A percentile compares a stretch with the other conserved stretches of the same genome.
phyloP scores from a whole-genome alignment of 2,888 invertebrate genomes.

The Cremastobaeus sp. region DNA sequence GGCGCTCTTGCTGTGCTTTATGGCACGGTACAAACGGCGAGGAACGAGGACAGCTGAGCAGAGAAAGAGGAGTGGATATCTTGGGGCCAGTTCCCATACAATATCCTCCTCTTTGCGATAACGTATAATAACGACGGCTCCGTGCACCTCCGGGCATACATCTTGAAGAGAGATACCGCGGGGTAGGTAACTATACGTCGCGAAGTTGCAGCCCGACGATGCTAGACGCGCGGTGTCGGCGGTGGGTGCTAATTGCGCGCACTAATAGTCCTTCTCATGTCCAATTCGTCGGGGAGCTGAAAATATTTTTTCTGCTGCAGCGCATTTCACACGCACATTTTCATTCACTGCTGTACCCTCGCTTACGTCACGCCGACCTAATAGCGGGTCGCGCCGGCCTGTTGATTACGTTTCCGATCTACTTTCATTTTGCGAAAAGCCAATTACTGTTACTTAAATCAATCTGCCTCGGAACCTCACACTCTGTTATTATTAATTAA shows the following conservation, averaged over 20 bases:
- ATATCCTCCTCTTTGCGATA: conserved; percentile 75
- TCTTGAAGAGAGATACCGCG: conserved; percentile 68
- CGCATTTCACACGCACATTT: too few relatives aligned
- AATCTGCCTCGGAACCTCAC: too few relatives aligned
- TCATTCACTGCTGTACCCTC: too few relatives aligned
- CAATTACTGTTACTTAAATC: too few relatives aligned
- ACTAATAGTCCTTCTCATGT: too few relatives aligned
- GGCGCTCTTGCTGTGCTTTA: conserved; percentile 68
- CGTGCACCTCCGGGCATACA: conserved; percentile 73
- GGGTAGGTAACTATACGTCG: conserved; percentile 60
- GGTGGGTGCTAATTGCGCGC: conserved; percentile 44
- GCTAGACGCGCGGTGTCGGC: conserved; percentile 58
- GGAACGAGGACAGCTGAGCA: conserved; percentile 43
- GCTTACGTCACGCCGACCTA: too few relatives aligned
- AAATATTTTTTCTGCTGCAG: too few relatives aligned
- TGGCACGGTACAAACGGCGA: conserved; percentile 65
- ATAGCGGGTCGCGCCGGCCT: too few relatives aligned
- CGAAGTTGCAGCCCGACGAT: conserved; percentile 56
- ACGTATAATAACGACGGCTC: conserved; percentile 77
- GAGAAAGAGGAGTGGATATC: conserved; percentile 61
- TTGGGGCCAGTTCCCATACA: conserved; percentile 74
- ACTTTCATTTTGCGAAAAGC: too few relatives aligned
- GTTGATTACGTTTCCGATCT: too few relatives aligned
- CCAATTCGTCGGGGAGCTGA: too few relatives aligned
- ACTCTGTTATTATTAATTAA: too few relatives aligned